Base-by-base conservation (phyloP, 92 coral and sea anemone species). In the Micromussa lordhowensis region DNA sequence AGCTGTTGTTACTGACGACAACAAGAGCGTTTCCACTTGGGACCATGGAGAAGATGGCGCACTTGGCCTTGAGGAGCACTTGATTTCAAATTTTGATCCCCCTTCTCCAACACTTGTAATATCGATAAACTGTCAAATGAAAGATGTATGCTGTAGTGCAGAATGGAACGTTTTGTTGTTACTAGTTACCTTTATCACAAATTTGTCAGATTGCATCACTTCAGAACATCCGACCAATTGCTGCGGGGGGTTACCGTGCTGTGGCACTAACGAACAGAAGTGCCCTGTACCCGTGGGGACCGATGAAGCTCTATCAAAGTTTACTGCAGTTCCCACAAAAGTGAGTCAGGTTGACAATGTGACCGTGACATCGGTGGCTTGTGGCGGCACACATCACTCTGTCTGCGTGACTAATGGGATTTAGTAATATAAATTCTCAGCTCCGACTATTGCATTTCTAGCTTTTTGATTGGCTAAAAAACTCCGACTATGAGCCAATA, bases 311-410 rank as follows among this genome's bases (percentile, higher is more conserved):
- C 73, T 58, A 18, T 57, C 82, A 17, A 63, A 26, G 68, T 85
- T 57, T 44, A 18, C 10, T 34, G 74, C 87, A 28, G 87, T 81
- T 3, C 95, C 95, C 38, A 83, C 24, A 29, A 80, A 57, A 82
- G 87, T 93, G 10, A 24, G 84, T 15, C 58, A 90, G 36, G 31
- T 86, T 44, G 79, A 70, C 77, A 81, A 83, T 63, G 51, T 86
- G 40, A 74, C 51, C 18, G 96, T 94, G 73, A 85, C 31, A 49
- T 76, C 92, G n/a, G 77, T 94, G 48, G 82, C 93, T 18, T 86
- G 93, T 63, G 96, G 96, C 35, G 96, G 96, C 35, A 92, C 88
- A 18, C 85, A 81, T 54, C 96, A 94, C 70, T 63, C 96, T 24
- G 68, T 94, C 53, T 48, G 92, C 51, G n/a, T 89, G 35, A 90